Percentiles rank a stretch among this genome's conserved stretches.
Conservation (phyloP, 35 echinoderm and acorn worm species). For the Ophioderma brevispina region DNA sequence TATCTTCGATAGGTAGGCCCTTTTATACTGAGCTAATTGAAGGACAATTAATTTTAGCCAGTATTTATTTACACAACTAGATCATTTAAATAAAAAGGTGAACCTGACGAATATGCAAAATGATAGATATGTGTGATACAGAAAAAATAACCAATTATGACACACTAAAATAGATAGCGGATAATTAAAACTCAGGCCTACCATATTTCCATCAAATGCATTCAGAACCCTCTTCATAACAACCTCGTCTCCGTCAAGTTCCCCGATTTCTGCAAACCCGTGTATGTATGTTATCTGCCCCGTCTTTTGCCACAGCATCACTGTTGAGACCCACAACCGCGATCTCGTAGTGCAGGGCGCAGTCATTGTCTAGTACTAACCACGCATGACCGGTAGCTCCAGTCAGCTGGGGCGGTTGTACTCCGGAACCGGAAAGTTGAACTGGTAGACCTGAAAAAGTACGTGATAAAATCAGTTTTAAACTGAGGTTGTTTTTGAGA, state of each 20-base stretch:
- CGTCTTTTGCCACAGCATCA: conserved; percentile 19
- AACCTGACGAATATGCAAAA: no score
- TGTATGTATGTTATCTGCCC: conserved; percentile 18
- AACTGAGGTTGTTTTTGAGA: background rate
- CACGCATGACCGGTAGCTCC: conserved; percentile 93
- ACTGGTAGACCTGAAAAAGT: conserved; percentile 49
- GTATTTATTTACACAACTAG: no score
- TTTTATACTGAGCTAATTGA: no score
- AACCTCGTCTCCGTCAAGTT: conserved; percentile 38
- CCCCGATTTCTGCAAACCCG: conserved; percentile 78
- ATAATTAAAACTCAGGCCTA: conserved; percentile 18
- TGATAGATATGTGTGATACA: no score
- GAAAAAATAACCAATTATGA: no score
- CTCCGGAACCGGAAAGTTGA: conserved; percentile 70
- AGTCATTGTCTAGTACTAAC: conserved; percentile 70
- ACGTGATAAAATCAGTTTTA: no score
- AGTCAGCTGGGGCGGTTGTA: conserved; percentile 76
- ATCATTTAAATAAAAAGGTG: no score
- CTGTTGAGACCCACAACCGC: conserved; percentile 75
- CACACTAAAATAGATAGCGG: no score
- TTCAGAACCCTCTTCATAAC: conserved; percentile 54
- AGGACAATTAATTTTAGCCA: no score
- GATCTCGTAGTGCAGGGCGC: conserved; percentile 89
- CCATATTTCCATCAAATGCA: conserved; percentile 75
- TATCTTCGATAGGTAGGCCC: no score